Conservation (phyloP, 2,797 vertebrate species). For the Eulemur mongoz region DNA sequence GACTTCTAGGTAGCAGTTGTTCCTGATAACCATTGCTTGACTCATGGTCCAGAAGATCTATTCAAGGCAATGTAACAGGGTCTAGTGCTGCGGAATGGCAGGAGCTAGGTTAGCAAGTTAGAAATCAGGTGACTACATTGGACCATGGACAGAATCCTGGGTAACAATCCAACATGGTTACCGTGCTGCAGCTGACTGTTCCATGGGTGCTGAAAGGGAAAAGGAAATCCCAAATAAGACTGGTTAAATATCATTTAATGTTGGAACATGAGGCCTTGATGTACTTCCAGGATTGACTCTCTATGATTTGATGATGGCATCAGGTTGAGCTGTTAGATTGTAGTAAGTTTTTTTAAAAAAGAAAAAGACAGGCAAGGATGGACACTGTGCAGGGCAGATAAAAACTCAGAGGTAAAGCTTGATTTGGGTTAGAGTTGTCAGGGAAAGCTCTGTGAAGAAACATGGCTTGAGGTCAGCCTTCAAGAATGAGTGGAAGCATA, state of each 20-base stretch:
- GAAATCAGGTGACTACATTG: not conserved
- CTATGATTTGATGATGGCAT: not conserved
- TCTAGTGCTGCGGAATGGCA: not conserved
- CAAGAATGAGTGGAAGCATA: not conserved
- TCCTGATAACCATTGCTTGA: not conserved
- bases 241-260: not conserved
- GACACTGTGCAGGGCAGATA: not conserved
- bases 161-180: too few relatives aligned
- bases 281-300: not conserved
- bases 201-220: not conserved
- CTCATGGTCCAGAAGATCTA: not conserved
- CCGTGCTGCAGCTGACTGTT: not conserved
- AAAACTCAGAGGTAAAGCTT: not conserved
- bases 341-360: not conserved
- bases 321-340: not conserved
- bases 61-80: not conserved
- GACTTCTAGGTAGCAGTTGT: not conserved
- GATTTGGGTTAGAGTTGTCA: not conserved
- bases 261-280: not conserved
- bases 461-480: not conserved
- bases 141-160: not conserved
- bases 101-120: not conserved
- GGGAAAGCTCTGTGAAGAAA: not conserved
- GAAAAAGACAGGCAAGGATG: not conserved
- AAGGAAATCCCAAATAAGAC: not conserved